These are phyloP conservation scores for Grallaria varia DNA, from an alignment of 2,113 vertebrate species.

Conservation along the genomic window DNA sequence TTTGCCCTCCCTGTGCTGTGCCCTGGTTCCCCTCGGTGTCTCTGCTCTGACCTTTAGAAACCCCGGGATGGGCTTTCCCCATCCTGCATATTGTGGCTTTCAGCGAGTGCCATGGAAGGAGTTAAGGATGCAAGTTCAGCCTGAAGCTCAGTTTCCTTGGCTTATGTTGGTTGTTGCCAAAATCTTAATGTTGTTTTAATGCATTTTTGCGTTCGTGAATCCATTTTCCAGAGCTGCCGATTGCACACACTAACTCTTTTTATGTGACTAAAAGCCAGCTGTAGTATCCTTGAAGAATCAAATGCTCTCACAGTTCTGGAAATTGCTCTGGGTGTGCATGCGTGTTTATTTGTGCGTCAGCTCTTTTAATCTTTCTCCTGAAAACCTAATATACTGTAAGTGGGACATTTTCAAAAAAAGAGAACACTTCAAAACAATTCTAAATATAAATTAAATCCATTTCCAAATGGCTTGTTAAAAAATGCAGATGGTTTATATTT, in stretches of 20 bases:
- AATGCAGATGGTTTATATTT: conserved; percentile 80
- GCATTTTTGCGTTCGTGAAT: conserved; percentile 68
- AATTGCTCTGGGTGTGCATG: conserved; percentile 42
- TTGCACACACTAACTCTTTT: conserved; percentile 38
- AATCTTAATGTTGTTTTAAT: conserved; percentile 67
- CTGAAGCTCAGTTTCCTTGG: conserved; percentile 5
- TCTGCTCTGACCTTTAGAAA: not conserved
- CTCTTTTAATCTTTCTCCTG: conserved; percentile 71
- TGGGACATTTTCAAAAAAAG: conserved; percentile 71
- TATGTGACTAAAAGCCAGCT: conserved; percentile 65
- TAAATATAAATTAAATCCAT: conserved; percentile 77
- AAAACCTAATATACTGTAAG: conserved; percentile 69
- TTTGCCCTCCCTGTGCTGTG: not conserved
- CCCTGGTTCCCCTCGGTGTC: not conserved
- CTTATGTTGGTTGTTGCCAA: conserved; percentile 38
- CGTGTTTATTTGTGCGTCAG: conserved; percentile 50
- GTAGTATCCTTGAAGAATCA: conserved; percentile 65
- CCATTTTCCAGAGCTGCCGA: conserved; percentile 60
- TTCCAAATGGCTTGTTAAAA: conserved; percentile 77
- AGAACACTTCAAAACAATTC: conserved; percentile 76
- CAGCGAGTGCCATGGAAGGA: not conserved
- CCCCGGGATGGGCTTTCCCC: not conserved
- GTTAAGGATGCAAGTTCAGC: conserved; percentile 15
- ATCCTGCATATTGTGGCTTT: not conserved
- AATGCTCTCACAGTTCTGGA: conserved; percentile 56